Conservation (phyloP, 2,888 invertebrate species). For the Ophonus ardosiacus region DNA sequence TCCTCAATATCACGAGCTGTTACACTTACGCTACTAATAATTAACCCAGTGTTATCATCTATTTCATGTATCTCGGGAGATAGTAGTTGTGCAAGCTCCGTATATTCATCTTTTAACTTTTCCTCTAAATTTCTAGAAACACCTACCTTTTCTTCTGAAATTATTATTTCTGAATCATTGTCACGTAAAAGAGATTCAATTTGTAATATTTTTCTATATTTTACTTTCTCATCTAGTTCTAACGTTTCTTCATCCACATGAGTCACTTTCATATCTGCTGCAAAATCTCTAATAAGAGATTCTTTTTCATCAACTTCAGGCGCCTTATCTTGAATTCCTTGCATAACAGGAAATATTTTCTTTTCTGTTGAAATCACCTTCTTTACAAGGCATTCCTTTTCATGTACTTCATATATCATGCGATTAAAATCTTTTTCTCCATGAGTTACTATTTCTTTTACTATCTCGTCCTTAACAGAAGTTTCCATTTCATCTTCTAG, state of each 20-base stretch:
- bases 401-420: too few species aligned
- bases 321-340: not conserved
- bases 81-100: slow-evolving; percentile 10
- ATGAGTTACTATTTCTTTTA: too few species aligned
- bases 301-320: too few species aligned
- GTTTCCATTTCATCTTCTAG: slow-evolving; percentile 10
- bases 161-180: not conserved
- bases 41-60: slow-evolving; percentile 18
- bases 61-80: slow-evolving; percentile 24
- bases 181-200: not conserved
- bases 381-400: too few species aligned
- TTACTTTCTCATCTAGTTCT: not conserved
- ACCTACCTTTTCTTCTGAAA: not conserved
- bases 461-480: not conserved
- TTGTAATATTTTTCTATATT: not conserved
- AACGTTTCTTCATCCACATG: not conserved
- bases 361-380: too few species aligned
- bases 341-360: not conserved
- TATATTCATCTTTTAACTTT: not conserved
- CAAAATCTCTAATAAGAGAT: too few species aligned
- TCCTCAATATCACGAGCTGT: not conserved
- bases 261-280: too few species aligned
- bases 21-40: not conserved
- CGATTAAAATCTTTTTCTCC: too few species aligned
- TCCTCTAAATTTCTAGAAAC: not conserved